Conservation (phyloP, 2,113 vertebrate genomes). For the Cyanoramphus novaezelandiae region DNA sequence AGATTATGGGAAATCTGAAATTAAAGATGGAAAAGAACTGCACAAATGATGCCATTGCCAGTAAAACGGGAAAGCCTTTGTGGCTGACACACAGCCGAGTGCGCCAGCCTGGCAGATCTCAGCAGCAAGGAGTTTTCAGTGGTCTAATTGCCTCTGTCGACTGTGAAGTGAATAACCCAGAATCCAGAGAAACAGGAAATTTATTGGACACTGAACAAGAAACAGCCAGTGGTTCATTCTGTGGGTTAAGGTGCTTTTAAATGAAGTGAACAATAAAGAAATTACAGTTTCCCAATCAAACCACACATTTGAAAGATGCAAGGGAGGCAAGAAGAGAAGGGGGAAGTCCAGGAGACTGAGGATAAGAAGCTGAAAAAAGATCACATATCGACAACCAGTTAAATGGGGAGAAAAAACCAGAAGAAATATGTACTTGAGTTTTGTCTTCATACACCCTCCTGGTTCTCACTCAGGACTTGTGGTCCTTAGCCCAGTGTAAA, state of each 20-base stretch:
- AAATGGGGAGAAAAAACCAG: neutral
- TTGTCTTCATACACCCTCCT: neutral
- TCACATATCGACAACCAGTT: neutral
- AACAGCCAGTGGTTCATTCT: neutral
- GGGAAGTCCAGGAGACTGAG: neutral
- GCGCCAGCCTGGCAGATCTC: constrained; percentile 35
- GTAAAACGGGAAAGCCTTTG: constrained; percentile 2
- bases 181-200: constrained; percentile 30
- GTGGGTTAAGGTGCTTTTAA: constrained; percentile 23
- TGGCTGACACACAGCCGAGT: neutral
- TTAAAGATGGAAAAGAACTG: neutral
- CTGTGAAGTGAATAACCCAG: constrained; percentile 10
- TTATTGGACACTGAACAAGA: neutral
- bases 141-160: neutral
- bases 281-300: constrained; percentile 22
- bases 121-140: neutral
- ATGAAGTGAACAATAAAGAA: neutral
- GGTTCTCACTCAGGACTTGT: neutral
- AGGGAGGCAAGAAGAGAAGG: neutral
- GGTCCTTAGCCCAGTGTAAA: neutral
- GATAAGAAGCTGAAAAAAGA: neutral
- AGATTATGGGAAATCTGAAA: constrained; percentile 36
- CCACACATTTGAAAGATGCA: neutral
- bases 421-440: neutral
- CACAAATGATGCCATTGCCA: neutral